Evolutionary conservation across 1,140 invertebrate species (phyloP), one percentile per base, ranked within the genome.

Genomic region (Pseudomyrmex concolor): DNA sequence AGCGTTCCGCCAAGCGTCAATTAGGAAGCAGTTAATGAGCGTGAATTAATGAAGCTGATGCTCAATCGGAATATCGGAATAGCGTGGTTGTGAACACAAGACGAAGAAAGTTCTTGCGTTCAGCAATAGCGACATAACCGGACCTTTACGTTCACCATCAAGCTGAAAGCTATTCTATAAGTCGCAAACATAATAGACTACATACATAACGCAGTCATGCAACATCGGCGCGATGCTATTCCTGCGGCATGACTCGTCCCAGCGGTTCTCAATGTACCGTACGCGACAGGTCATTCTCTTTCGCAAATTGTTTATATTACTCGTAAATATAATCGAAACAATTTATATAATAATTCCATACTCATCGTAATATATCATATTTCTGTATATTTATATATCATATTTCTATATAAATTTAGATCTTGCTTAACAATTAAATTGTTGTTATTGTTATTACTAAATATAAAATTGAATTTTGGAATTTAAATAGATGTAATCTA

Each of bases 151-250:
- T 85, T 78, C 77, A 73, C 73, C 72, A 80, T 68, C 67, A 84
- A 86, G 74, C 71, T 88, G 84, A 90, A 89, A 90, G 89, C 90
- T 90, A 90, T 90, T 90, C 84, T 90, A 90, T 90, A 90, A 89
- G 87, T 90, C 89, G 89, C 83, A 86, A 89, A 88, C 89, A 90
- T 90, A 90, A 90, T 90, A 90, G 90, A 86, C 88, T 84, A 88
- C 90, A 88, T 90, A 87, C 84, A 90, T 90, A 90, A 90, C 90
- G 89, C 74, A 83, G 87, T 90, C 90, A 84, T 90, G 89, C 87
- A 90, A 89, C 89, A 90, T 90, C 81, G 87, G 68, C 73, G 86
- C 77, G 78, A 70, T 84, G 85, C 85, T 88, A 89, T 90, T 90
- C 81, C 85, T 80, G 86, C 84, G 70, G 77, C 83, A 84, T 81